Evolutionary conservation across 2,888 invertebrate species (phyloP), one percentile per base, ranked within the genome.

Genomic region (Malthinus seriepunctatus): DNA sequence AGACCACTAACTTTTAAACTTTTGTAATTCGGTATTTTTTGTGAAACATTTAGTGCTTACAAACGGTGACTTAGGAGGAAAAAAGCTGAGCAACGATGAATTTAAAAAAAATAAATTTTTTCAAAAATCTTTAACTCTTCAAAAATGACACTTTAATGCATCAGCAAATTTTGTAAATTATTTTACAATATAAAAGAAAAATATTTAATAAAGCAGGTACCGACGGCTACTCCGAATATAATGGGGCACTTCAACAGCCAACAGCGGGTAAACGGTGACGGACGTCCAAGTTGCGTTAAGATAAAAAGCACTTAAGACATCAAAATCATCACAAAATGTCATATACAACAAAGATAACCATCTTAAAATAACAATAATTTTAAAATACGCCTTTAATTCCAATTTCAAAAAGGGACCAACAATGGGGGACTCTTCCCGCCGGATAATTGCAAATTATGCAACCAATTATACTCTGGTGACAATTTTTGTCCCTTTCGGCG

Each of bases 21-120:
- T n/a, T n/a, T n/a, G n/a, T n/a, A n/a, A n/a, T n/a, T n/a, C n/a
- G n/a, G n/a, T n/a, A n/a, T n/a, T n/a, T n/a, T n/a, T n/a, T n/a
- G n/a, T n/a, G n/a, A n/a, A n/a, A n/a, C n/a, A 63, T 62, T 63
- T 64, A 62, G 59, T 66, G 67, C 67, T 65, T 67, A 64, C 64
- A 65, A 63, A 68, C 46, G 60, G 59, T 62, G 65, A 63, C 62
- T 63, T 62, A 54, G 53, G 48, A 38, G 47, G 54, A 60, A 62
- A 50, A 55, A 56, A 63, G 65, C 65, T 62, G 65, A 63, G 63
- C 65, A 62, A 65, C 58, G 65, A 65, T 65, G 63, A 65, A 9
- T 23, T 15, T 42, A 15, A 12, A 23, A 23, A 5, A 23, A 15
- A 38, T 38, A 42, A 9, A 5, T 42, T 42, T 46, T 37, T 44